phyloP scores from a whole-genome alignment of 2,797 vertebrate genomes.

The Neosalanx taihuensis region DNA sequence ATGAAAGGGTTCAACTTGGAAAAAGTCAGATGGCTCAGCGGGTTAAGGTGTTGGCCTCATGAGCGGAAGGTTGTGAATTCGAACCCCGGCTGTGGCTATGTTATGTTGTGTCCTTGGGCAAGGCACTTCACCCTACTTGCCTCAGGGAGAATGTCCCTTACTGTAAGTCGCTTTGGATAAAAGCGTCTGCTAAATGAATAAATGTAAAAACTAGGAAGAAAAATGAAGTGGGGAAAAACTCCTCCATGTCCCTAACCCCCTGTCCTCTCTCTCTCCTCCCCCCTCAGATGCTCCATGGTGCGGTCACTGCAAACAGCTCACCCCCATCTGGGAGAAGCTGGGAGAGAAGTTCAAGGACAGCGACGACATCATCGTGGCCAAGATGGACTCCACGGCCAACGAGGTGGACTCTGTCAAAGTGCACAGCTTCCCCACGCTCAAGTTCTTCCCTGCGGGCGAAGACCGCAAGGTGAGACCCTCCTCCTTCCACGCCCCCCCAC shows the following conservation, averaged over 20 bases:
- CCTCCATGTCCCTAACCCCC: neutral
- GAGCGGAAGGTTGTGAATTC: no score
- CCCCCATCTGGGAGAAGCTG: constrained; percentile 96
- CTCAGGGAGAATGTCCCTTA: no score
- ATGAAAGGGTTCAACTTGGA: no score
- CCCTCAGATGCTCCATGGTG: constrained; percentile 95
- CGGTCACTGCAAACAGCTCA: constrained; percentile 96
- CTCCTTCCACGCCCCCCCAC: neutral
- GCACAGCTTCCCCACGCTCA: constrained; percentile 97
- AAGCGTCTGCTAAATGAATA: no score
- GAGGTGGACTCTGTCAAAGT: constrained; percentile 94
- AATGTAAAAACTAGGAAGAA: no score
- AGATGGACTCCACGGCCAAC: constrained; percentile 97
- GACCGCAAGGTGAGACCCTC: constrained; percentile 77
- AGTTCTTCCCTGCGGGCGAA: constrained; percentile 90
- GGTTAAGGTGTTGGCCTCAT: no score
- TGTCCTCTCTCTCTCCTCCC: neutral
- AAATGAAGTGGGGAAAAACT: no score
- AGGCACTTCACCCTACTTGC: no score
- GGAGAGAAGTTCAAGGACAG: constrained; percentile 89
- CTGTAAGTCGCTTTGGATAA: no score
- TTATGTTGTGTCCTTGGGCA: no score
- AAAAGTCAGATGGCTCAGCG: no score
- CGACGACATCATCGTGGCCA: constrained; percentile 81
- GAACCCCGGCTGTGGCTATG: no score